phyloP scores from a whole-genome alignment of 2,113 vertebrate species.

The Passer montanus region DNA sequence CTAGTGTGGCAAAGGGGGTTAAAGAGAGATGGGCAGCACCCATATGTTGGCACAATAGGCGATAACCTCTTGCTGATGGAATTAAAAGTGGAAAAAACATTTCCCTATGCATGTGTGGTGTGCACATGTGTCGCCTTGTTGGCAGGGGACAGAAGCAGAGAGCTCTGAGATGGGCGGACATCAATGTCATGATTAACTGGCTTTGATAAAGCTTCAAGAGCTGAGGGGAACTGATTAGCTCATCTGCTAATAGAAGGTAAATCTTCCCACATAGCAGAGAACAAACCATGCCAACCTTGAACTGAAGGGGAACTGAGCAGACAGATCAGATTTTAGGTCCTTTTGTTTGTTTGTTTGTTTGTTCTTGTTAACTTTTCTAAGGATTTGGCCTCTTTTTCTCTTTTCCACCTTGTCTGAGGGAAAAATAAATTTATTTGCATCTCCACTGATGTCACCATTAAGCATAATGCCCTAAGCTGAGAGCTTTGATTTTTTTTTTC shows the following conservation, averaged over 20 bases:
- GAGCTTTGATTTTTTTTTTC: neutral
- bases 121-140: neutral
- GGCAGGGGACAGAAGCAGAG: neutral
- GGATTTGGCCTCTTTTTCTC: neutral
- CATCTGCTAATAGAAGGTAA: slow-evolving; percentile 18
- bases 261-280: neutral
- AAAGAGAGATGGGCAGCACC: neutral
- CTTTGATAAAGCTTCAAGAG: slow-evolving; percentile 41
- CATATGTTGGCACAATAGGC: neutral
- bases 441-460: neutral
- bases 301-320: neutral
- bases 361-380: neutral
- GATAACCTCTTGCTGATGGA: neutral
- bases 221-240: slow-evolving; percentile 25
- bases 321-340: neutral
- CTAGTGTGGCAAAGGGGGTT: neutral
- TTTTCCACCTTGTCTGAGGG: neutral
- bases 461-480: neutral
- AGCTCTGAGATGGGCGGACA: neutral
- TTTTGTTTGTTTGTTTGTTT: neutral
- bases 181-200: slow-evolving; percentile 34
- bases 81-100: neutral
- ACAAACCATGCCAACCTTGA: neutral
- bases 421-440: neutral
- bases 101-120: neutral